phyloP scores from a whole-genome alignment of 2,888 invertebrate genomes.

The Melieria crassipennis region DNA sequence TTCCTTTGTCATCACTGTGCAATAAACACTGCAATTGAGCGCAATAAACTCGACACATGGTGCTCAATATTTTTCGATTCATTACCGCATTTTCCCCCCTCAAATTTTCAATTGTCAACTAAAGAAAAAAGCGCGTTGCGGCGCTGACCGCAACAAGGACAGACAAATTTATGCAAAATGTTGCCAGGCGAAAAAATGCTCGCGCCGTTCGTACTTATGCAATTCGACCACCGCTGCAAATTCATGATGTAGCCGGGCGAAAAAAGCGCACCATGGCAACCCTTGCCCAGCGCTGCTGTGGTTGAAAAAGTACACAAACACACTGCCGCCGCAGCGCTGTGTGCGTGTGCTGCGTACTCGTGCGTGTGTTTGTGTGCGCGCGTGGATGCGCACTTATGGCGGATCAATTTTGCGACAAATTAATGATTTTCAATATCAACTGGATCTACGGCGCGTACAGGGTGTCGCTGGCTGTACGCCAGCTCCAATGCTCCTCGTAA shows the following conservation, averaged over 20 bases:
- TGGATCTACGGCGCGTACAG: background rate
- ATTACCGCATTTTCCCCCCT: too few species aligned
- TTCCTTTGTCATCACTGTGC: too few species aligned
- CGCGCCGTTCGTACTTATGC: background rate
- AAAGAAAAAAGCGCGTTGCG: too few species aligned
- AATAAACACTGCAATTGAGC: too few species aligned
- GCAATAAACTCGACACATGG: too few species aligned
- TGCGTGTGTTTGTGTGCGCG: constrained; percentile 2
- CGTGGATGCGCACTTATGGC: constrained; percentile 17
- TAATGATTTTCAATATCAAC: constrained; percentile 14
- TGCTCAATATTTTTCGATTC: too few species aligned
- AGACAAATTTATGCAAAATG: too few species aligned
- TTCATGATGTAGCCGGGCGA: background rate
- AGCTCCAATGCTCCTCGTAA: too few species aligned
- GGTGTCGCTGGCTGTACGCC: too few species aligned
- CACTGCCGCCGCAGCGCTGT: constrained; percentile 20
- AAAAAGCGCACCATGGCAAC: constrained; percentile 22
- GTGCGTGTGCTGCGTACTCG: constrained; percentile 6
- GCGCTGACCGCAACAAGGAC: too few species aligned
- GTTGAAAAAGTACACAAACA: constrained; percentile 13
- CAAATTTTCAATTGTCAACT: too few species aligned
- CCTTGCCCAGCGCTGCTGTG: constrained; percentile 19
- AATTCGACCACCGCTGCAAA: background rate
- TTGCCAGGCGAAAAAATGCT: too few species aligned
- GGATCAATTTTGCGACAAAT: constrained; percentile 24